phyloP scores from a whole-genome alignment of 2,888 invertebrate species.

The Chloroclystis v-ata region DNA sequence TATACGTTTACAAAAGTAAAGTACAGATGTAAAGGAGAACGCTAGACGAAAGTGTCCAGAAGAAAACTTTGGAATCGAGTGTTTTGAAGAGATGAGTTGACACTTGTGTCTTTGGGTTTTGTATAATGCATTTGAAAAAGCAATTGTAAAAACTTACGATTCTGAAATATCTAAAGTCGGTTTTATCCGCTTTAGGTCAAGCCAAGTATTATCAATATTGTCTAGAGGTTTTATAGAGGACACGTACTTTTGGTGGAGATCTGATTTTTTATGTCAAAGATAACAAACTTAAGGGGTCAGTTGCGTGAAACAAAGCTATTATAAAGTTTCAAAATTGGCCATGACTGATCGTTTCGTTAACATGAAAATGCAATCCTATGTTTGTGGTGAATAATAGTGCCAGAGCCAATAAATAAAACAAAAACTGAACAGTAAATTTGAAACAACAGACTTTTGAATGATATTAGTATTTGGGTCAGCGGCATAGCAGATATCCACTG shows the following conservation, averaged over 20 bases:
- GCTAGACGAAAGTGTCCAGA: too few relatives aligned
- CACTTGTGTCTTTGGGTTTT: too few relatives aligned
- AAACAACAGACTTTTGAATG: constrained; percentile 30
- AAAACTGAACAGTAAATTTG: constrained; percentile 15
- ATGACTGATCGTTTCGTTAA: not conserved
- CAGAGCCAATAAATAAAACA: constrained; percentile 2
- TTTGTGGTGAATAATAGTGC: not conserved
- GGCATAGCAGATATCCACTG: constrained; percentile 34
- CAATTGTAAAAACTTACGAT: constrained; percentile 13
- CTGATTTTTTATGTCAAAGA: constrained; percentile 1
- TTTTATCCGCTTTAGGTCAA: constrained; percentile 7
- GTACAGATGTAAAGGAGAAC: too few relatives aligned
- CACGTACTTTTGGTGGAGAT: constrained; percentile 7
- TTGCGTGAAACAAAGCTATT: not conserved
- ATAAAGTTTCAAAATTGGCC: not conserved
- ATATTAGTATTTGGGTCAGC: constrained; percentile 40
- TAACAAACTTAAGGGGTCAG: not conserved
- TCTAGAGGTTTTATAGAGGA: constrained; percentile 11
- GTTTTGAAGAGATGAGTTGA: too few relatives aligned
- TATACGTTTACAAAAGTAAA: too few relatives aligned
- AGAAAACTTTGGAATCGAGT: too few relatives aligned
- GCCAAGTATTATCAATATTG: constrained; percentile 6
- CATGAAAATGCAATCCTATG: not conserved
- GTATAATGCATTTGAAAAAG: too few relatives aligned
- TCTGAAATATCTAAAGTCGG: constrained; percentile 7